Evolutionary conservation across 2,797 vertebrate genomes (phyloP).

Genomic region (Bucorvus abyssinicus): DNA sequence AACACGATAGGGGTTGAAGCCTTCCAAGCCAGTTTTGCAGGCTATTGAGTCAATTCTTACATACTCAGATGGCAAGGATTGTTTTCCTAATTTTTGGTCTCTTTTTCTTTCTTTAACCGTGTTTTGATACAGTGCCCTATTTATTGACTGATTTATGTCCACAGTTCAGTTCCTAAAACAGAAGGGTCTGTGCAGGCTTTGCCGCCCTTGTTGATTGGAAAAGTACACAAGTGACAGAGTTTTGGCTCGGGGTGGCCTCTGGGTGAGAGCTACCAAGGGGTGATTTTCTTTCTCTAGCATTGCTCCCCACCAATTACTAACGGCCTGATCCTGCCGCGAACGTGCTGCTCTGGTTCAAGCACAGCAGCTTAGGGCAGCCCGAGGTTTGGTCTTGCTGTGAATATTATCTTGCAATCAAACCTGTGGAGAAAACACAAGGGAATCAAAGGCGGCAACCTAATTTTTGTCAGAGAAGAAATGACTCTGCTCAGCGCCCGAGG

Average conservation of each 20-base stretch:
- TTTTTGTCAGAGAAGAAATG: background rate
- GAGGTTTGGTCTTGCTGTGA: background rate
- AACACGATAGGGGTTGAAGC: background rate
- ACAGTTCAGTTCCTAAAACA: background rate
- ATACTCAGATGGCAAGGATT: background rate
- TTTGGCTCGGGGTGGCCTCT: background rate
- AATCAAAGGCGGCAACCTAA: background rate
- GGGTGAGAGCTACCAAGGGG: background rate
- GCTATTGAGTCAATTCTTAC: background rate
- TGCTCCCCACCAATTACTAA: background rate
- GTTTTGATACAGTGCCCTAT: background rate
- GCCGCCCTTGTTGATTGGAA: background rate
- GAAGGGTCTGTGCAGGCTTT: background rate
- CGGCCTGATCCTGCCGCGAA: rapidly evolving
- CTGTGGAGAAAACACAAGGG: background rate
- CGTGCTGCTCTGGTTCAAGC: background rate
- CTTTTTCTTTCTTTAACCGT: background rate
- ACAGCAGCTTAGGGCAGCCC: background rate
- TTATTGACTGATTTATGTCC: background rate
- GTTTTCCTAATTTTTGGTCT: background rate
- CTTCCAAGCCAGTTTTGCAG: constrained; percentile 33
- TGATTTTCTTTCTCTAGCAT: rapidly evolving
- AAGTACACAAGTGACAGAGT: background rate
- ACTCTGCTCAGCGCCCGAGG: background rate
- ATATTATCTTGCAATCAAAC: background rate